Conservation (phyloP, 2,797 vertebrate species). For the Lacerta bilineata region DNA sequence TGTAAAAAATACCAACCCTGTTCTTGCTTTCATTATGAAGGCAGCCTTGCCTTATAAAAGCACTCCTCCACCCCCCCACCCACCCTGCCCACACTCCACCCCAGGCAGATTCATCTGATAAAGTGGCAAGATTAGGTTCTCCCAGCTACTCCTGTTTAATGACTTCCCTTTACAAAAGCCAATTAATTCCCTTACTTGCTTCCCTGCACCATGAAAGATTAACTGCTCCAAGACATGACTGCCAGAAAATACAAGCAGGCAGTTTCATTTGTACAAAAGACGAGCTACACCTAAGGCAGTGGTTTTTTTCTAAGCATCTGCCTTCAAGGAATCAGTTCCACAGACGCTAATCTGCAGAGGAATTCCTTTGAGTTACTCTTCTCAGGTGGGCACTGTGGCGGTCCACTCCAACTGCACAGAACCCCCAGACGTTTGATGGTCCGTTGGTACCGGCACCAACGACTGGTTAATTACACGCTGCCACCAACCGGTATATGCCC, state of each 20-base stretch:
- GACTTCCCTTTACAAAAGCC: constrained; percentile 39
- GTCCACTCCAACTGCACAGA: too few relatives aligned
- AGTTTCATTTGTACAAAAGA: neutral
- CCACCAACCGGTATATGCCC: too few relatives aligned
- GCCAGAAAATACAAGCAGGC: neutral
- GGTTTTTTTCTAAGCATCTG: neutral
- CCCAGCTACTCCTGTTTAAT: neutral
- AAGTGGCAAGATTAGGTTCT: constrained; percentile 37
- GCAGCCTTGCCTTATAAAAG: neutral
- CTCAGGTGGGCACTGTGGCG: too few relatives aligned
- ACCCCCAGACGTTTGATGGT: too few relatives aligned
- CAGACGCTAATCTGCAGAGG: neutral
- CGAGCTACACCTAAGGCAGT: neutral
- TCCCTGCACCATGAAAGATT: neutral
- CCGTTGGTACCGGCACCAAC: too few relatives aligned
- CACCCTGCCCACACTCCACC: too few relatives aligned
- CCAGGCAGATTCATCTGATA: neutral
- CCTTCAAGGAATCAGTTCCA: neutral
- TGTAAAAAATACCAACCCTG: neutral
- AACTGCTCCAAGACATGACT: neutral
- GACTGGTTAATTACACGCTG: too few relatives aligned
- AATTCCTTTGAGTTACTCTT: neutral
- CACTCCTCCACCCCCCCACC: neutral
- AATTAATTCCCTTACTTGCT: constrained; percentile 36
- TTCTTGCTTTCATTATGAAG: neutral